phyloP scores from a whole-genome alignment of 2,113 vertebrate genomes.

The Cynopterus brachyotis region DNA sequence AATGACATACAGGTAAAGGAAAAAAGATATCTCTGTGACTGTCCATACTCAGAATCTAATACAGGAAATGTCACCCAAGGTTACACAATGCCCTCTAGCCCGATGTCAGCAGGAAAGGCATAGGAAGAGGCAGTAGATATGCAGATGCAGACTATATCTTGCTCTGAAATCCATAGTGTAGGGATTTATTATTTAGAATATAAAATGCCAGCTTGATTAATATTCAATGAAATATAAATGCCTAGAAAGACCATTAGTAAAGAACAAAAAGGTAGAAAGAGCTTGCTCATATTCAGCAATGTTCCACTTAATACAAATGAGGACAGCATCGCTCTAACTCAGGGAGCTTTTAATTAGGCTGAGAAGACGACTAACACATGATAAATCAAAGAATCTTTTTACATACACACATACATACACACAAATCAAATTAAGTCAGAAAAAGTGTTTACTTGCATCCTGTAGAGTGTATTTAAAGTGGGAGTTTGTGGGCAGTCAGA shows the following conservation, averaged over 20 bases:
- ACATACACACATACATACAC: neutral
- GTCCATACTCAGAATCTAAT: neutral
- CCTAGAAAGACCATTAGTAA: neutral
- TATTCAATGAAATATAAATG: conserved; percentile 36
- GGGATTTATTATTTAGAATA: neutral
- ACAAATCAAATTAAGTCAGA: neutral
- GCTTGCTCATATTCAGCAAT: neutral
- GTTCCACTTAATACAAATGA: conserved; percentile 6
- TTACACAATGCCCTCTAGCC: neutral
- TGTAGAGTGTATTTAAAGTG: neutral
- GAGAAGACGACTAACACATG: neutral
- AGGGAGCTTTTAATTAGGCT: conserved; percentile 53
- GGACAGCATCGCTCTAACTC: neutral
- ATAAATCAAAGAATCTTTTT: conserved; percentile 43
- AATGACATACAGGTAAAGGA: neutral
- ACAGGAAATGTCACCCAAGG: neutral
- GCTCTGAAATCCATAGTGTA: neutral
- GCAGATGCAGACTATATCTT: neutral
- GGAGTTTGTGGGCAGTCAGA: neutral
- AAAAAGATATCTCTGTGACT: neutral
- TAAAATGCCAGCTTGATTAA: conserved; percentile 50
- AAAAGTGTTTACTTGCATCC: neutral
- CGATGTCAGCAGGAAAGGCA: neutral
- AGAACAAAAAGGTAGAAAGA: conserved; percentile 32
- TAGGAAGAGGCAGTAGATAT: neutral